Evolutionary conservation across 64 coral and sea anemone species (phyloP), one percentile per base, ranked within the genome.

Genomic region (Montipora capricornis): DNA sequence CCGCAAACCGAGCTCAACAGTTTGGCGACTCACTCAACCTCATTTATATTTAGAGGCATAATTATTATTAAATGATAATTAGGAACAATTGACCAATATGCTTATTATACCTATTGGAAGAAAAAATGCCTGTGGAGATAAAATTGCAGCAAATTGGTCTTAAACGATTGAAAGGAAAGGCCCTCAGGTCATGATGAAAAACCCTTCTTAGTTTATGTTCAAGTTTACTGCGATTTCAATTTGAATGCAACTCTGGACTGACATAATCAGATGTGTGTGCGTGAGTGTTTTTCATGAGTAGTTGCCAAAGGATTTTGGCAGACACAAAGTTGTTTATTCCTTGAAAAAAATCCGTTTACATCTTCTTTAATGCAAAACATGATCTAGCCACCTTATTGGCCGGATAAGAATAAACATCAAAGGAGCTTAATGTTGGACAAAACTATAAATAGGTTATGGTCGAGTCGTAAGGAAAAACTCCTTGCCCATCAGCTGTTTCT

Each of bases 391-490:
- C 13, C 13, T 71, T 24, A 71, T 22, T 71, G 68, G 68, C 19
- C 5, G 19, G 45, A 84, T 46, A n/a, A 67, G 14, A 37, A 45
- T 5, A 13, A 73, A 73, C 19, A 12, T 71, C 16, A 20, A 69
- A 82, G 80, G 46, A 5, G 17, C 19, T 16, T 4, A 64, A 64
- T 64, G n/a, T 20, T 73, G 82, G 66, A 64, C 62, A n/a, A 20
- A 8, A 8, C 64, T 49, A 86, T 86, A 47, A 86, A 86, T 86
- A 86, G 71, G 47, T 86, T 20, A 86, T 86, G 47, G 9, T n/a
- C 47, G 49, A 11, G 11, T 86, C 66, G 82, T 73, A 48, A 22
- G 66, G 5, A 49, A 12, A 71, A n/a, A 14, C 24, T 17, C 16
- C 5, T 69, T 44, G 17, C 19, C 61, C 61, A 85, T 51, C 10